Evolutionary conservation across 2,797 vertebrate genomes (phyloP), one percentile per base, ranked within the genome.

Genomic region (Taenioides sp.): DNA sequence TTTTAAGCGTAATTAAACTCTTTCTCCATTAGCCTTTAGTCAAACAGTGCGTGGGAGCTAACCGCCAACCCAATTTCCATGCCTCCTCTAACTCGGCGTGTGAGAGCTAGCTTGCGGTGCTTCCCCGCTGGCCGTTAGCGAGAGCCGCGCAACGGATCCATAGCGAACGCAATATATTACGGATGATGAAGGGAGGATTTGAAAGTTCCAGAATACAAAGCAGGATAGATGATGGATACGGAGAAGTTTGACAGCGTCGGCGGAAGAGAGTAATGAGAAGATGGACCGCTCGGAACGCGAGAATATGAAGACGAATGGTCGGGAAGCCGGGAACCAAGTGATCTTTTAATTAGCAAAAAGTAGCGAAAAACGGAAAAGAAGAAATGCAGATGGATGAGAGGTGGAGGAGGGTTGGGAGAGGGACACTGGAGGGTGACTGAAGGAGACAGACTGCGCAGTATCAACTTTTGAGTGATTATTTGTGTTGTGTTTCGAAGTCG

Each of bases 241-340:
- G 78, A 71, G 66, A 70, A 75, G 75, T 73, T 73, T 71, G 83
- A 87, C 84, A 79, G 66, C 50, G 28, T 67, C 75, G 73, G 82
- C 74, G 80, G 80, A 69, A 73, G 75, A 86, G 88, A 91, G 88
- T 80, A 88, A 90, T 88, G 89, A 86, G 86, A 69, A 83, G 81
- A 81, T 50, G 58, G 80, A 64, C 78, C 25, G 70, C 61, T 77
- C 61, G 78, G 73, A 84, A 86, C 17, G 58, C 72, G 83, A 62
- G 76, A 74, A 81, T 87, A 90, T 84, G 77, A 88, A 89, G 83
- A 91, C 63, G 79, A 85, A 90, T 55, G 83, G 84, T 76, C 64
- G 40, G 47, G n/a, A 72, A 70, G 61, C 80, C 67, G 49, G 67
- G 72, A 79, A 81, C 1, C 25, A 87, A 84, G 76, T 43, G 73